Percentiles rank a stretch among this genome's conserved stretches.
phyloP scores from a whole-genome alignment of 30 jellyfish, hydroid and myxozoan genomes.

The Cassiopea xamachana region DNA sequence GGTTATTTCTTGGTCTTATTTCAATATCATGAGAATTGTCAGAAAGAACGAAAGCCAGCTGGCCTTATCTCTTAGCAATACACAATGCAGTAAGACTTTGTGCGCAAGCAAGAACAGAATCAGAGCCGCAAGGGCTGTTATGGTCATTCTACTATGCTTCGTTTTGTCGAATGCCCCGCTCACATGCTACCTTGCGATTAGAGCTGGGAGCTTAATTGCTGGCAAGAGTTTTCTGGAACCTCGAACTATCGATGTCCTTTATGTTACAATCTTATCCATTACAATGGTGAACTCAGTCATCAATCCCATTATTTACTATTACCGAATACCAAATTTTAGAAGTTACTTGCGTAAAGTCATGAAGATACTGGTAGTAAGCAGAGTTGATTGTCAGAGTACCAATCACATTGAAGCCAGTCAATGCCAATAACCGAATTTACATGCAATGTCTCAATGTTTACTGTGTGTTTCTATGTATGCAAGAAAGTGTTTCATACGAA shows the following conservation, averaged over 20 bases:
- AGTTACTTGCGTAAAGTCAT: slow-evolving; percentile 22
- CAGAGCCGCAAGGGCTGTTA: slow-evolving; percentile 55
- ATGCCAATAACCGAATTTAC: no score
- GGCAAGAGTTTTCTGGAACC: not conserved
- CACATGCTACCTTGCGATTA: slow-evolving; percentile 51
- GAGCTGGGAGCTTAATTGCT: slow-evolving; percentile 5
- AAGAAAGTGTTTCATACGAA: no score
- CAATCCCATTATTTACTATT: slow-evolving; percentile 84
- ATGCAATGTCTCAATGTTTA: no score
- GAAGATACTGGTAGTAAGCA: not conserved
- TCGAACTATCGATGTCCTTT: slow-evolving; percentile 22
- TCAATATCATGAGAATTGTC: slow-evolving; percentile 50
- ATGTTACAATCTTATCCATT: slow-evolving; percentile 20
- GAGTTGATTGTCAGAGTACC: slow-evolving; percentile 13
- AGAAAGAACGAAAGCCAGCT: slow-evolving; percentile 44
- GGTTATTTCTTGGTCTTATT: slow-evolving; percentile 52
- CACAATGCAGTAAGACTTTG: not conserved
- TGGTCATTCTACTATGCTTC: slow-evolving; percentile 26
- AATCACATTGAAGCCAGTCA: not conserved
- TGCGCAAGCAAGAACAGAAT: slow-evolving; percentile 7
- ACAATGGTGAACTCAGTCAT: slow-evolving; percentile 72
- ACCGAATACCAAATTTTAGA: slow-evolving; percentile 70
- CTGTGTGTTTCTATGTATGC: no score
- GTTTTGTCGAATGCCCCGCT: slow-evolving; percentile 55
- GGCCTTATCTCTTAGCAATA: not conserved